phyloP scores from a whole-genome alignment of 2,797 vertebrate species.

The Pantherophis vulpinus region DNA sequence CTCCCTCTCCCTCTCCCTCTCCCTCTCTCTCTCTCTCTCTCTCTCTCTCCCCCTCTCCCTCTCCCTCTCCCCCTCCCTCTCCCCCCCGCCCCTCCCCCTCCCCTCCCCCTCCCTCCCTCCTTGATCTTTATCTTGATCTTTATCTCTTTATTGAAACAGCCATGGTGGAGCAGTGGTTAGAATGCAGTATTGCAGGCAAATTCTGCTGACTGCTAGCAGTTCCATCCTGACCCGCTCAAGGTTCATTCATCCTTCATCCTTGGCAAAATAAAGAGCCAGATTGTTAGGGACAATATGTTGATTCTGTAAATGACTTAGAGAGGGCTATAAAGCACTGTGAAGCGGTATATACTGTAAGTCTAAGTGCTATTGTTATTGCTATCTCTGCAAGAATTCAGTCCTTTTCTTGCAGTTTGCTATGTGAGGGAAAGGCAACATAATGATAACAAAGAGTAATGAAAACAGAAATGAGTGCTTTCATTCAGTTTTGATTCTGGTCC shows the following conservation, averaged over 20 bases:
- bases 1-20: no score
- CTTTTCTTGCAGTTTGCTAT: neutral
- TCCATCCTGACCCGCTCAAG: neutral
- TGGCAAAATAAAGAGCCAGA: neutral
- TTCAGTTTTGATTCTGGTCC: neutral
- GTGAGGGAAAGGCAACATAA: neutral
- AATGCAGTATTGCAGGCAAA: neutral
- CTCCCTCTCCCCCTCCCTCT: no score
- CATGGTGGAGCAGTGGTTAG: neutral
- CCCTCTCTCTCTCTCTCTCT: no score
- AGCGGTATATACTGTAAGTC: neutral
- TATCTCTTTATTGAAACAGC: neutral
- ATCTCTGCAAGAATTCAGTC: neutral
- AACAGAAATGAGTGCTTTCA: neutral
- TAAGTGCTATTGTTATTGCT: neutral
- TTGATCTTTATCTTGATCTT: no score
- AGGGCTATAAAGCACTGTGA: neutral
- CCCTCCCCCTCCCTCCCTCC: no score
- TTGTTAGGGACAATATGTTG: neutral
- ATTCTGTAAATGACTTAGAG: neutral
- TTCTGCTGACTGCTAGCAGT: neutral
- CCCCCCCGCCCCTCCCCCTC: no score
- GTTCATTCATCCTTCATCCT: neutral
- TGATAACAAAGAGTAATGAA: neutral
- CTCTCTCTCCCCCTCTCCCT: fast-evolving